These are phyloP conservation scores for Pocillopora meandrina DNA, from an alignment of 92 coral and sea anemone genomes.

Conservation along the genomic window DNA sequence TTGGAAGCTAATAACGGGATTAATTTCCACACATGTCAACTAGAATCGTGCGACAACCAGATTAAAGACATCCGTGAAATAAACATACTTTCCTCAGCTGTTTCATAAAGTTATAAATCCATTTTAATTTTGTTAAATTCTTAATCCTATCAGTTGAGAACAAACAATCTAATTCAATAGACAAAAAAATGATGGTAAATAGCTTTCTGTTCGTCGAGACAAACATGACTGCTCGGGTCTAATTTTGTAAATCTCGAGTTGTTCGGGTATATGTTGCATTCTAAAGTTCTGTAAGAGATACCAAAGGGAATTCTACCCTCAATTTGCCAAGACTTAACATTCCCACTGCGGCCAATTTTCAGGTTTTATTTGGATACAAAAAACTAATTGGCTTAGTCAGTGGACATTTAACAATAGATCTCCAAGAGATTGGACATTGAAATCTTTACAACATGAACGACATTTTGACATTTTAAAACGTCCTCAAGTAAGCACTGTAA, in stretches of 20 bases:
- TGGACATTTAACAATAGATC: background rate
- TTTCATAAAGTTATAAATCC: no score
- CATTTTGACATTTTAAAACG: background rate
- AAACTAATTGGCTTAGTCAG: background rate
- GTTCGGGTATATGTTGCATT: background rate
- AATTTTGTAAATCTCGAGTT: background rate
- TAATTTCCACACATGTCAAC: conserved; percentile 11
- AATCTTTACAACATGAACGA: background rate
- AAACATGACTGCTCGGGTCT: background rate
- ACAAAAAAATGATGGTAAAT: background rate
- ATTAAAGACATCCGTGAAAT: conserved; percentile 22
- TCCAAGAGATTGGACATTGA: conserved; percentile 11
- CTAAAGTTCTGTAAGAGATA: no score
- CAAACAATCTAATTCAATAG: background rate
- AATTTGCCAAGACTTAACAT: background rate
- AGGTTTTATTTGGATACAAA: background rate
- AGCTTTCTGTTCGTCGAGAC: background rate
- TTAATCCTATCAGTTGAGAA: no score
- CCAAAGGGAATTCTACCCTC: background rate
- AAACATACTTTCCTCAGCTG: background rate
- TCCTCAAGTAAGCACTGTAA: background rate
- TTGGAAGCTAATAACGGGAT: conserved; percentile 27
- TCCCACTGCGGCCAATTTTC: background rate
- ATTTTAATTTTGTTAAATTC: no score
- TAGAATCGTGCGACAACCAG: background rate